Evolutionary conservation across 2,797 vertebrate species (phyloP), one percentile per base, ranked within the genome.

Genomic region (Propithecus perrieri): DNA sequence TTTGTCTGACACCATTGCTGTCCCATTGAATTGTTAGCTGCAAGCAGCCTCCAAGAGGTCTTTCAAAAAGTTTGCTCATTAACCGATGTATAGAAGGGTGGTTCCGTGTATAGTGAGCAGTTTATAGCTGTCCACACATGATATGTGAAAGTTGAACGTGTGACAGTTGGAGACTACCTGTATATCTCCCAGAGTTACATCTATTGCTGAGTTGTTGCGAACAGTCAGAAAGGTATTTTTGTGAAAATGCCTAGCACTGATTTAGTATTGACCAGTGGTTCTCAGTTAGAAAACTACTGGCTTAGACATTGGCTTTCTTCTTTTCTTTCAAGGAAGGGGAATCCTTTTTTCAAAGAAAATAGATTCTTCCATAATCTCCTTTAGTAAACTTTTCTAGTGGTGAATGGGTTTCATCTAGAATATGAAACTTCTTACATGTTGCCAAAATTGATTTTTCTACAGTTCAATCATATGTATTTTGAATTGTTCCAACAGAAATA

Each of bases 261-360:
- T 0, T 88, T 71, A 61, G 18, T 50, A 65, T 13, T 75, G 63
- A 85, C 30, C 65, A 18, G 10, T 28, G 26, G 2, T 63, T 91
- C 72, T 89, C 43, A 71, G 57, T 89, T 50, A 55, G 12, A 94
- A 61, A n/a, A 28, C 4, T n/a, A 50, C 28, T 3, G 71, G 28
- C 30, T n/a, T 35, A 61, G 67, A 89, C 11, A 17, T 13, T 48
- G 81, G 35, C 24, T 92, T 85, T 90, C 50, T 43, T 85, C 48
- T 85, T 85, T 55, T 80, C 48, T 91, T 69, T 57, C 20, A 94
- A 92, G 41, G 61, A 95, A 90, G 30, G 35, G 30, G 35, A 88
- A 87, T 75, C 35, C 14, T 87, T 15, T 74, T 90, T 94, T 90
- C 41, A 59, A 79, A 95, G 48, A 94, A 86, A 91, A 91, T 41